Evolutionary conservation across 2,888 invertebrate species (phyloP), one percentile per base, ranked within the genome.

Genomic region (Eucriotettix oculatus): DNA sequence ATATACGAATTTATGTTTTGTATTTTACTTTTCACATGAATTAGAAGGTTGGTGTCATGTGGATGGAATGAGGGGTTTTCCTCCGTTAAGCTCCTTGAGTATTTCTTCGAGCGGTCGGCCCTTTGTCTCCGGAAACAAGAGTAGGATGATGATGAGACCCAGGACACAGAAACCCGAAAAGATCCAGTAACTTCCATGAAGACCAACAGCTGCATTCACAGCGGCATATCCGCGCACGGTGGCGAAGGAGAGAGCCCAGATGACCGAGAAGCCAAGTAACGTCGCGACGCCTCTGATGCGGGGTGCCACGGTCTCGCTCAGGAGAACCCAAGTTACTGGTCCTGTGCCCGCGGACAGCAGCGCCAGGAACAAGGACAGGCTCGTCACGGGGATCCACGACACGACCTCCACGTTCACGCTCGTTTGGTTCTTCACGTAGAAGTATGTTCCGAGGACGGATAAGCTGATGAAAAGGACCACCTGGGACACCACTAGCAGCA

Each of bases 101-200:
- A 78, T 76, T 57, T 74, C 70, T n/a, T 70, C 69, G 42, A 71
- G 67, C 57, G 68, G 71, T 64, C 72, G 73, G 16, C 74, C 75
- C 65, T 71, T 74, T 1, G 76, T 76, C 66, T 77, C 77, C 0
- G 75, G 76, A 44, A 76, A 66, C 52, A 71, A 74, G 14, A 73
- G 62, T 55, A 73, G 65, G 58, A 69, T 68, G 44, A 71, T 68
- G 59, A 72, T 41, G 11, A 68, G 66, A 0, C 73, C 71, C 1
- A 70, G 52, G 42, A 72, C 58, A 65, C 74, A 73, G 16, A 70
- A 68, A 0, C 64, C 43, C 0, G 74, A 73, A 61, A 76, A 78
- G 10, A 71, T 58, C 65, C 74, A 75, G 67, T 77, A 78, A 0
- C 71, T 69, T 0, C 69, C 68, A 55, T 74, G 67, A 1, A 66